Evolutionary conservation across 2,888 invertebrate genomes (phyloP), one percentile per base, ranked within the genome.

Genomic region (Rhagophthalmus giganteus): DNA sequence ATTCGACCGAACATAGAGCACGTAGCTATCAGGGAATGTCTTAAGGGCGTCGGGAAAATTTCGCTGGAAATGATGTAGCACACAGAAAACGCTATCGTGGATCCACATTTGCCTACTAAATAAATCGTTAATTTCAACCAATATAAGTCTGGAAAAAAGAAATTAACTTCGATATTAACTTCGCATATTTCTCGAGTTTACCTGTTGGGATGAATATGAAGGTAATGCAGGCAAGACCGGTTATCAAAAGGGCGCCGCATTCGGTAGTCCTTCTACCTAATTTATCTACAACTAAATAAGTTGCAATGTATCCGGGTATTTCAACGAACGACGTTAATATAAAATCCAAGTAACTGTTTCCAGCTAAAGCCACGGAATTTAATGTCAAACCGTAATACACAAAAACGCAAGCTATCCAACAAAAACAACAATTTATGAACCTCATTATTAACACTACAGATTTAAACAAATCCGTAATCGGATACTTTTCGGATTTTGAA

Each of bases 371-470:
- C 1, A 88, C 88, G 0, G 90, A 84, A 72, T 88, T 89, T 41
- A 91, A 78, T 0, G 88, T 88, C 26, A 91, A 73, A 0, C 91
- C 91, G 64, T 89, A 90, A 71, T 88, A 91, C 11, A 90, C 84
- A 55, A 90, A 84, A 0, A 87, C 85, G 62, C 86, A 84, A 0
- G 88, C 85, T 9, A 88, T 82, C 89, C 89, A 90, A 76, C 88
- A 88, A 60, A 88, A 81, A n/a, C 85, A 85, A 57, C 88, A 87
- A 38, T 84, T 83, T 1, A 79, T 59, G 31, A 85, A 73, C 24
- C 86, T 76, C 0, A 76, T 63, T 52, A 83, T 68, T 8, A 86
- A 66, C 11, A 76, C 76, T 30, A 71, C 75, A 0, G 83, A 82
- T 44, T 70, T 78, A 8, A 83, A 65, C 15, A 83, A 78, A 66